Conservation (phyloP, 2,113 vertebrate species). For the Brachionichthys hirsutus region DNA sequence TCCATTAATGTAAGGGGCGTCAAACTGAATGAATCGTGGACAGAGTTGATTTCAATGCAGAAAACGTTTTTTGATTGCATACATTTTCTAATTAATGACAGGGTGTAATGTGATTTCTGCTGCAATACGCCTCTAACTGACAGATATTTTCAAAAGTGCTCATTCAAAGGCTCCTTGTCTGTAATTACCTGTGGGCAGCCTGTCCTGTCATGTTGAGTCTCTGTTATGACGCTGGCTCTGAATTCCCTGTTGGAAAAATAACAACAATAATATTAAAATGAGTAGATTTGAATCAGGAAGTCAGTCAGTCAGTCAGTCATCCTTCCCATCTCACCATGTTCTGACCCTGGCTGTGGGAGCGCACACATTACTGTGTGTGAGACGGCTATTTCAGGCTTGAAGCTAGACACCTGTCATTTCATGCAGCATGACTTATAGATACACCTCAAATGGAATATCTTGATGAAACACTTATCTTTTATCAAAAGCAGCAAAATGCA, state of each 20-base stretch:
- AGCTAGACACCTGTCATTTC: slow-evolving; percentile 59
- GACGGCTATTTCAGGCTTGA: slow-evolving; percentile 37
- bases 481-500: slow-evolving; percentile 43
- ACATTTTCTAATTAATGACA: slow-evolving; percentile 19
- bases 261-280: slow-evolving; percentile 24
- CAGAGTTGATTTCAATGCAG: slow-evolving; percentile 2
- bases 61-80: slow-evolving; percentile 10
- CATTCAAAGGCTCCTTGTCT: slow-evolving; percentile 10
- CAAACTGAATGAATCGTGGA: slow-evolving; percentile 28
- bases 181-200: slow-evolving; percentile 53
- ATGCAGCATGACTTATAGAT: slow-evolving; percentile 31
- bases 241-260: slow-evolving; percentile 51
- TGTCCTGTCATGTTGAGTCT: slow-evolving; percentile 40
- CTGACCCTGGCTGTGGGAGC: slow-evolving; percentile 39
- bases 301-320: slow-evolving; percentile 12
- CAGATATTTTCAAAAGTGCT: slow-evolving; percentile 13
- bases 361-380: slow-evolving; percentile 19
- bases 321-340: slow-evolving; percentile 36
- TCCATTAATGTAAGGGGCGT: slow-evolving; percentile 23
- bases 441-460: slow-evolving; percentile 1
- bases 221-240: slow-evolving; percentile 48
- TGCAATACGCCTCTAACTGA: slow-evolving; percentile 26
- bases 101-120: background rate
- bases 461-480: slow-evolving; percentile 40
- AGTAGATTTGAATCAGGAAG: background rate